Evolutionary conservation across 2,888 invertebrate genomes (phyloP), one percentile per base, ranked within the genome.

Genomic region (Andrena marginata): DNA sequence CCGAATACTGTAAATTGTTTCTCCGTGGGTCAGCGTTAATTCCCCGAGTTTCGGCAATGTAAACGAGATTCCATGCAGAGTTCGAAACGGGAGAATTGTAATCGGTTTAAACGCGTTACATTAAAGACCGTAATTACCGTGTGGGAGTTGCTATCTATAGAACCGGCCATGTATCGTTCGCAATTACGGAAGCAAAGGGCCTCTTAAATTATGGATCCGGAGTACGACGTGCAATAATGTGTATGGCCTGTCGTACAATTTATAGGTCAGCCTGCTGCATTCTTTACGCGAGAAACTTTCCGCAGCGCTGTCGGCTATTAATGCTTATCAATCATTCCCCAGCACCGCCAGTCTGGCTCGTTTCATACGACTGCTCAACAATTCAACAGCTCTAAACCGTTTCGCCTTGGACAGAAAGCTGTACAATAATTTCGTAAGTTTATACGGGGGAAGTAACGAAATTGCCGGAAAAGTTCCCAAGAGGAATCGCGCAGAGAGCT

Each of bases 181-280:
- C 75, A 79, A 83, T 84, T 84, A 79, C 79, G 26, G 56, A n/a
- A 70, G 76, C 60, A 65, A 65, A 72, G 72, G 72, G 70, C 76
- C 65, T 49, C 72, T 75, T 84, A 79, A 84, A 84, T 83, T 79
- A 84, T 84, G 76, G 60, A 84, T 76, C 54, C 65, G 51, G 56
- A 60, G 62, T 73, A 65, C 75, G 65, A 23, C 56, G 73, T 70
- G 73, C 68, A 73, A 68, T 73, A 83, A 84, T 76, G 76, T 80
- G 76, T 65, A 76, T 51, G 62, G 76, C 3, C 68, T 56, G 60
- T 72, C 78, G 62, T 26, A 49, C 79, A 79, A 84, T 83, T 84
- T 84, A 69, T 84, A 76, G 84, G 84, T 84, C 84, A 84, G 49
- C 77, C 69, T 60, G 69, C 49, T 76, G 49, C 69, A 64, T 70